Conservation (phyloP, 2,113 vertebrate genomes). For the Jacana jacana region DNA sequence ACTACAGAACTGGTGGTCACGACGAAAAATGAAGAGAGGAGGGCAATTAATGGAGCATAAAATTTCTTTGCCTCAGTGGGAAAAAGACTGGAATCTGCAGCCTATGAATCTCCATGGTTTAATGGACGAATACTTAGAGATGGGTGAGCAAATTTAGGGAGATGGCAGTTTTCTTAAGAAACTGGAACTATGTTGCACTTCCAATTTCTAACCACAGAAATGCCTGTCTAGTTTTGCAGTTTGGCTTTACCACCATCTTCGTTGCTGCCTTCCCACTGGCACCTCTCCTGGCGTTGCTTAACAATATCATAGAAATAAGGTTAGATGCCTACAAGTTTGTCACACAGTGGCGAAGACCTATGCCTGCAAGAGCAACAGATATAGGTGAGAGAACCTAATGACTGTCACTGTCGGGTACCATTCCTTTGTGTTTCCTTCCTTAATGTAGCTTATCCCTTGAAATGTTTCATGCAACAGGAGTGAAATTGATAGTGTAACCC, state of each 20-base stretch:
- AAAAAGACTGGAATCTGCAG: conserved; percentile 97
- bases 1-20: conserved; percentile 98
- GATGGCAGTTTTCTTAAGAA: not conserved
- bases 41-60: conserved; percentile 83
- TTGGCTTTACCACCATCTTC: conserved; percentile 98
- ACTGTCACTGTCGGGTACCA: not conserved
- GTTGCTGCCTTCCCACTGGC: conserved; percentile 97
- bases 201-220: not conserved
- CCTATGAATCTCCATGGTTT: conserved; percentile 97
- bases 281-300: conserved; percentile 93
- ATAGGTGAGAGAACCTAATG: conserved; percentile 82
- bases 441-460: not conserved
- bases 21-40: conserved; percentile 90
- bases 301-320: conserved; percentile 98
- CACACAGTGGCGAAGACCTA: conserved; percentile 94
- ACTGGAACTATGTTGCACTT: not conserved
- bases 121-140: conserved; percentile 97
- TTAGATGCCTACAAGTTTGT: conserved; percentile 99
- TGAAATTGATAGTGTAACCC: not conserved
- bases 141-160: conserved; percentile 82
- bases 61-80: conserved; percentile 92
- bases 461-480: not conserved
- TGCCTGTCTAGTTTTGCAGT: conserved; percentile 88
- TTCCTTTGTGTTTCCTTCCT: not conserved
- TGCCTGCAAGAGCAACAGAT: conserved; percentile 95